A percentile compares a stretch with the other conserved stretches of the same genome.
These are phyloP conservation scores for Pycnonotus jocosus DNA, from an alignment of 2,113 vertebrate species.

Conservation along the genomic window DNA sequence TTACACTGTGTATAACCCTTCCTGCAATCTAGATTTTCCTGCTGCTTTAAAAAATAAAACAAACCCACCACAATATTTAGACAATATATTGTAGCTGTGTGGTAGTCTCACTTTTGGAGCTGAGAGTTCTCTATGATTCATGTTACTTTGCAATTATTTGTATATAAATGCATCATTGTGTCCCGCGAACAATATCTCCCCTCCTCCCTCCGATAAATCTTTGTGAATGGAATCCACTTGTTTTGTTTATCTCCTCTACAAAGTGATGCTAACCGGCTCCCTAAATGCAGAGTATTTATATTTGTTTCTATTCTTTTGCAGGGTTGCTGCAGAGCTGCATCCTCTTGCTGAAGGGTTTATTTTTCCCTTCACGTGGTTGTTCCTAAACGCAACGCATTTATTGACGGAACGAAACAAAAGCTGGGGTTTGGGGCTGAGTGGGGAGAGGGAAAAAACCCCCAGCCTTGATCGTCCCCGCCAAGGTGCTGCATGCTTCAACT, in stretches of 20 bases:
- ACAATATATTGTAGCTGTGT: neutral
- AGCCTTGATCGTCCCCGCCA: neutral
- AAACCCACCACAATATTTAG: slow-evolving; percentile 7
- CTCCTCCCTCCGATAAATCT: slow-evolving; percentile 30
- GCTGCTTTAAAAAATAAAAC: slow-evolving; percentile 13
- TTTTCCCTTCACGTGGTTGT: neutral
- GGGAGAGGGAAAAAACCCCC: neutral
- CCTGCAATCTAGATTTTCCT: slow-evolving; percentile 59
- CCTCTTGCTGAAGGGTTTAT: neutral
- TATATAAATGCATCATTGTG: slow-evolving; percentile 45
- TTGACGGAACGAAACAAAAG: neutral
- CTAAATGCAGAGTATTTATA: slow-evolving; percentile 29
- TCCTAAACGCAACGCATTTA: neutral
- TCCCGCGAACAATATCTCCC: neutral
- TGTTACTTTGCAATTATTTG: slow-evolving; percentile 48
- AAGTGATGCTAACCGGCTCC: slow-evolving; percentile 19
- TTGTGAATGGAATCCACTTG: slow-evolving; percentile 15
- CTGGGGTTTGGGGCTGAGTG: neutral
- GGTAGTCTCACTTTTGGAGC: neutral
- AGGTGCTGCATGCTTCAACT: slow-evolving; percentile 77
- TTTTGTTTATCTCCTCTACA: slow-evolving; percentile 17
- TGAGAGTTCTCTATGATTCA: neutral
- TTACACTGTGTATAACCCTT: slow-evolving; percentile 67
- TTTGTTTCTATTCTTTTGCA: neutral
- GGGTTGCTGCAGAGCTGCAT: neutral